Conservation (phyloP, 2,113 vertebrate species). For the Melanerpes aurifrons region DNA sequence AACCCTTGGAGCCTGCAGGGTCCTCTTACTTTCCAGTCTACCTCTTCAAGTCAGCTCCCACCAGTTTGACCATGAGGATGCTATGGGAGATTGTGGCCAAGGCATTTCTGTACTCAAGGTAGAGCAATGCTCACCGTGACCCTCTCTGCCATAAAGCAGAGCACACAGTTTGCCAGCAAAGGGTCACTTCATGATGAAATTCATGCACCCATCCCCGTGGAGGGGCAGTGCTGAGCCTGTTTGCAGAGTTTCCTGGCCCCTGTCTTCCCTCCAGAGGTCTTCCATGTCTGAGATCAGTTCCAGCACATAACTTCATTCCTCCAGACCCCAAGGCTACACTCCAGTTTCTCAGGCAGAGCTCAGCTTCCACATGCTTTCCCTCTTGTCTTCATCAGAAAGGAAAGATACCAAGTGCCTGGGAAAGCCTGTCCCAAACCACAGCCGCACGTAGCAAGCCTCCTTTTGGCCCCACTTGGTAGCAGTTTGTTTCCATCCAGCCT, state of each 20-base stretch:
- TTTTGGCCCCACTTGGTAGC: background rate
- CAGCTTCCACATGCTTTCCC: background rate
- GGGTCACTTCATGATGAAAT: background rate
- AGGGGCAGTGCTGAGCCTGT: background rate
- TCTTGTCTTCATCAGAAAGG: background rate
- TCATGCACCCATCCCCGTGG: background rate
- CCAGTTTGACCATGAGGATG: background rate
- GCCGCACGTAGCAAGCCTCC: background rate
- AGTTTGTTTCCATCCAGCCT: background rate
- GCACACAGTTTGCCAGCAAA: background rate
- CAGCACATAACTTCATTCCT: slow-evolving; percentile 8
- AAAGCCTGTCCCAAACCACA: background rate
- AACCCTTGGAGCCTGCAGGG: background rate
- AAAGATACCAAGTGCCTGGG: background rate
- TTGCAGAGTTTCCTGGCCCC: background rate
- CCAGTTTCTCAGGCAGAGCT: background rate
- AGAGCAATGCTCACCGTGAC: background rate
- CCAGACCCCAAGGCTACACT: background rate
- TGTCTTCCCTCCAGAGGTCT: background rate
- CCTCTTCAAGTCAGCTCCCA: background rate
- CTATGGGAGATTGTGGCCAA: background rate
- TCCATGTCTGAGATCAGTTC: background rate
- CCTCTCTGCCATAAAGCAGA: background rate
- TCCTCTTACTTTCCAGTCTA: background rate
- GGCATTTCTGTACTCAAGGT: background rate